A percentile compares a stretch with the other conserved stretches of the same genome.
Conservation (phyloP, 2,888 invertebrate species). For the Crematogaster levior region DNA sequence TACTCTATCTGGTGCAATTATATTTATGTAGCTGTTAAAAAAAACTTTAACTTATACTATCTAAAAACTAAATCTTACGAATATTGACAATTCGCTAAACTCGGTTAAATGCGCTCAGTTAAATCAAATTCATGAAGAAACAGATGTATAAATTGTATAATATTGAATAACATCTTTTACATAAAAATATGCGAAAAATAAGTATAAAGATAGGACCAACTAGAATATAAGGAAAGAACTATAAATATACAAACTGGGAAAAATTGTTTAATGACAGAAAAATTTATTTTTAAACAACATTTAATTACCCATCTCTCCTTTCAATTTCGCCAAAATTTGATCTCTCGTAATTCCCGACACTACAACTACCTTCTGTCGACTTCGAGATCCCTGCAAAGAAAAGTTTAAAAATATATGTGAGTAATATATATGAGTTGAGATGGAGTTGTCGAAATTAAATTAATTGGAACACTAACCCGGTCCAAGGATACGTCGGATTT, state of each 20-base stretch:
- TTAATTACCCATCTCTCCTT: slow-evolving; percentile 78
- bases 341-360: slow-evolving; percentile 86
- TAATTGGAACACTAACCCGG: slow-evolving; percentile 81
- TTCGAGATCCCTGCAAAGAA: slow-evolving; percentile 86
- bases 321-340: slow-evolving; percentile 85
- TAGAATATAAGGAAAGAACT: slow-evolving; percentile 36
- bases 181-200: slow-evolving; percentile 13
- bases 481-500: slow-evolving; percentile 91
- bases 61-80: slow-evolving; percentile 26
- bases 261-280: slow-evolving; percentile 32
- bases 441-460: neutral
- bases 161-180: neutral
- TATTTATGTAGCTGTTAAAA: slow-evolving; percentile 11
- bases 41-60: neutral
- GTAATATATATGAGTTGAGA: neutral
- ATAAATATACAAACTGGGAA: slow-evolving; percentile 14
- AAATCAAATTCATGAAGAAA: slow-evolving; percentile 40
- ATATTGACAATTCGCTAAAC: slow-evolving; percentile 8
- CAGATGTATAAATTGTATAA: slow-evolving; percentile 68
- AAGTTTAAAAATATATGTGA: too few relatives aligned
- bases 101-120: slow-evolving; percentile 11
- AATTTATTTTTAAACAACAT: neutral
- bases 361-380: slow-evolving; percentile 87
- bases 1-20: slow-evolving; percentile 23
- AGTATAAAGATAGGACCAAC: slow-evolving; percentile 60